Evolutionary conservation across 2,797 vertebrate species (phyloP), one percentile per base, ranked within the genome.

Genomic region (Phrynocephalus vlangalii): DNA sequence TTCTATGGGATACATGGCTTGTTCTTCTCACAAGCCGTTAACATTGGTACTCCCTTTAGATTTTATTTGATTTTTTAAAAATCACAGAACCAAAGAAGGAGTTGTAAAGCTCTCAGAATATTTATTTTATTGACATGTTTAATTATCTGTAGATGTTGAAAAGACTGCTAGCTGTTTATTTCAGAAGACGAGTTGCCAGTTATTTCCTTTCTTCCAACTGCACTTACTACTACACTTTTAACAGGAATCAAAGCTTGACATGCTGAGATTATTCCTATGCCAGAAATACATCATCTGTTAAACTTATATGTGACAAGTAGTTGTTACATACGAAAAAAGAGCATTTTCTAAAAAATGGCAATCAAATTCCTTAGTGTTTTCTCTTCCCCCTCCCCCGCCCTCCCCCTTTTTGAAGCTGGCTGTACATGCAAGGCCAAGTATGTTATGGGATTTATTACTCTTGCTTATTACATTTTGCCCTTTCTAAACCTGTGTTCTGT

Each of bases 341-440:
- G 24, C 63, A 52, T 26, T 30, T 44, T 20, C 26, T 20, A n/a
- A 28, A 50, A 79, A 79, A 79, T 38, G 52, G 11, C 60, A 56
- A 38, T 76, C 72, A 68, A 68, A 28, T 67, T 87, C 13, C 9
- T 68, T 33, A 38, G 9, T 52, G 63, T 63, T 82, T 33, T 79
- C 20, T 78, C 26, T 26, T n/a, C 60, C 24, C 85, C 90, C 91
- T 78, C 82, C 52, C 67, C 18, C 26, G 28, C 44, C 24, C 86
- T 90, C 91, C 76, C 80, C 52, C 60, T 63, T 73, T 4, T 9
- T 81, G 91, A 86, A 87, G 56, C 16, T 33, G 81, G 30, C 83
- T 91, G 79, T 88, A 93, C 90, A 89, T 48, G n/a, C 6, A 30
- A 80, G 87, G 7, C 48, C 79, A 60, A 50, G 44, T 75, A 79